A percentile compares a stretch with the other conserved stretches of the same genome.
phyloP scores from a whole-genome alignment of 1,140 invertebrate species.

The Lerema accius region DNA sequence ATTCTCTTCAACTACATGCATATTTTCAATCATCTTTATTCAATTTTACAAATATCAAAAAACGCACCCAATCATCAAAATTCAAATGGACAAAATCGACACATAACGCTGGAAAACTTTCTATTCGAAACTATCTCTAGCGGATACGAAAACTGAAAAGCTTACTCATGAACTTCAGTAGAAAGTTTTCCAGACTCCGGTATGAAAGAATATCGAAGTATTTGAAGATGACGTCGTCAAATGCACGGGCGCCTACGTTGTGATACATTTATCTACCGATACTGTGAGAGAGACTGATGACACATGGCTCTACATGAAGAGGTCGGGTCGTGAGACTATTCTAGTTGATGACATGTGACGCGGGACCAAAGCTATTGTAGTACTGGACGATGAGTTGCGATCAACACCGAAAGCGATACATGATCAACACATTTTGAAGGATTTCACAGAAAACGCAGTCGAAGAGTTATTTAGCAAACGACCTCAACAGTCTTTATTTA shows the following conservation, averaged over 20 bases:
- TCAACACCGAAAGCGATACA: conserved; percentile 78
- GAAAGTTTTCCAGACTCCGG: conserved; percentile 73
- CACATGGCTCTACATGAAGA: conserved; percentile 73
- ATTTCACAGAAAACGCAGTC: conserved; percentile 60
- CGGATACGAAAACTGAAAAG: conserved; percentile 51
- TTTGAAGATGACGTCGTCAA: conserved; percentile 51
- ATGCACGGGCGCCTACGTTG: conserved; percentile 79
- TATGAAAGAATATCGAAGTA: conserved; percentile 54
- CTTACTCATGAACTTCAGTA: conserved; percentile 50
- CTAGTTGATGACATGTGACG: conserved; percentile 67
- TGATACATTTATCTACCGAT: conserved; percentile 81
- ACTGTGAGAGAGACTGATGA: conserved; percentile 74
- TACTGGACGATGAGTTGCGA: conserved; percentile 65
- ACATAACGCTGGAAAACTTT: conserved; percentile 74
- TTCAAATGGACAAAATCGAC: conserved; percentile 50
- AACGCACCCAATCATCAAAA: conserved; percentile 33
- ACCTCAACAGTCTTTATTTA: conserved; percentile 76
- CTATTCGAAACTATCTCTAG: conserved; percentile 59
- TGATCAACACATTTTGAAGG: conserved; percentile 64
- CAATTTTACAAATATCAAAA: conserved; percentile 47
- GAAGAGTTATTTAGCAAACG: conserved; percentile 69
- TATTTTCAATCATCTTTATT: conserved; percentile 40
- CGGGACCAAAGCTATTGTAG: conserved; percentile 60
- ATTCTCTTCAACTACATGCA: conserved; percentile 66
- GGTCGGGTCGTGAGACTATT: conserved; percentile 68